Evolutionary conservation across 37 sponge, comb jelly and placozoan species (phyloP).

Genomic region (Cladorhizidae sp.): DNA sequence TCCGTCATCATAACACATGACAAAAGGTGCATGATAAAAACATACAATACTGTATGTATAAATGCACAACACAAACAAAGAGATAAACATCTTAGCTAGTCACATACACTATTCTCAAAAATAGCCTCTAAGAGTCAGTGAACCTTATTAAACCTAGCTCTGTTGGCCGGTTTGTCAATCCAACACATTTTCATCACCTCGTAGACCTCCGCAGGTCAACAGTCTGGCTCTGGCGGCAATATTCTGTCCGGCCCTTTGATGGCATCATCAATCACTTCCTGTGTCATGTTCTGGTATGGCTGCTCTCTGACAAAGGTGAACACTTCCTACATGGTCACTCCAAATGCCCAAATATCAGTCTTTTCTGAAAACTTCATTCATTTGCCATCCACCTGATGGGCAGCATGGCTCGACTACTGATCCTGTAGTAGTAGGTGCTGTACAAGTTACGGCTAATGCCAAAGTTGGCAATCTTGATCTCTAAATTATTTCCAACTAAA

Average conservation of each 20-base stretch:
- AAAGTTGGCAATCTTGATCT: constrained; percentile 83
- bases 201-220: constrained; percentile 65
- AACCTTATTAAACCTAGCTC: constrained; percentile 60
- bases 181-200: constrained; percentile 64
- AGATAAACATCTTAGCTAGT: too few relatives aligned
- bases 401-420: constrained; percentile 59
- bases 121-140: constrained; percentile 37
- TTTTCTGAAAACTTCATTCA: constrained; percentile 82
- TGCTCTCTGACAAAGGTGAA: constrained; percentile 64
- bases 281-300: constrained; percentile 64
- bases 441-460: constrained; percentile 80
- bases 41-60: too few relatives aligned
- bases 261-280: constrained; percentile 69
- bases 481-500: constrained; percentile 69
- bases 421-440: constrained; percentile 60
- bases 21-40: too few relatives aligned
- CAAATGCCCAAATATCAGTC: constrained; percentile 85
- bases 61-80: too few relatives aligned
- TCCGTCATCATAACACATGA: too few relatives aligned
- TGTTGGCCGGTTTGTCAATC: constrained; percentile 46
- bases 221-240: constrained; percentile 38
- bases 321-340: constrained; percentile 88
- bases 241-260: constrained; percentile 41
- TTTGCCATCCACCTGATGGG: constrained; percentile 87
- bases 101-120: constrained; percentile 1